These are phyloP conservation scores for Nephila pilipes DNA, from an alignment of 1,140 invertebrate species.

Conservation along the genomic window DNA sequence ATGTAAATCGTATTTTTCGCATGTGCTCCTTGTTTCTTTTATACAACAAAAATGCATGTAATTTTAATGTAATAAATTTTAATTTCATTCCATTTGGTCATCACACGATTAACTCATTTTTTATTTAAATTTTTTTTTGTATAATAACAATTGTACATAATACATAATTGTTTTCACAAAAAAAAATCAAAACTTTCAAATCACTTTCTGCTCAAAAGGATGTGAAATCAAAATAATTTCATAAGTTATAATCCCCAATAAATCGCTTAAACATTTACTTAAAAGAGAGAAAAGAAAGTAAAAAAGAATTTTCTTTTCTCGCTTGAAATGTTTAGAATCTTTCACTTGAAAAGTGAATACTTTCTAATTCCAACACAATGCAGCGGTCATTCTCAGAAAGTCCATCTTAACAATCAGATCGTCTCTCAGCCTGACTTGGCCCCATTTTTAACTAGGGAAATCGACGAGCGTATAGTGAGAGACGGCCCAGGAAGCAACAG, in stretches of 20 bases:
- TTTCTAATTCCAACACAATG: constrained; percentile 43
- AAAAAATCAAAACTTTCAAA: too few species aligned
- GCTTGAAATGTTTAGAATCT: not conserved
- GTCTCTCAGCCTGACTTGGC: constrained; percentile 32
- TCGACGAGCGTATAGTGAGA: not conserved
- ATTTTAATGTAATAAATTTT: too few species aligned
- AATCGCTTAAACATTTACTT: not conserved
- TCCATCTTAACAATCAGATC: constrained; percentile 50
- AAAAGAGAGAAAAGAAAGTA: not conserved
- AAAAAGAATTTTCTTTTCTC: not conserved
- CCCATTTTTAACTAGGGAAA: constrained; percentile 56
- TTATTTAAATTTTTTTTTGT: too few species aligned
- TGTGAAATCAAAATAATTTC: too few species aligned
- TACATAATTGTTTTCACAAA: too few species aligned
- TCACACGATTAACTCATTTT: too few species aligned
- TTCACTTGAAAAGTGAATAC: constrained; percentile 2
- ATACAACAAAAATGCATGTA: too few species aligned
- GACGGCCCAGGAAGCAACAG: constrained; percentile 5
- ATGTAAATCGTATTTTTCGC: too few species aligned
- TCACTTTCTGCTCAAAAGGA: too few species aligned
- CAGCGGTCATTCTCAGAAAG: not conserved
- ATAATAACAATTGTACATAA: too few species aligned
- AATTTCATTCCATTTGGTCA: too few species aligned
- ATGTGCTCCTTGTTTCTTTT: too few species aligned
- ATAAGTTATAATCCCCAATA: not conserved